phyloP scores from a whole-genome alignment of 2,888 invertebrate genomes.

The Polylopha cassiicola region DNA sequence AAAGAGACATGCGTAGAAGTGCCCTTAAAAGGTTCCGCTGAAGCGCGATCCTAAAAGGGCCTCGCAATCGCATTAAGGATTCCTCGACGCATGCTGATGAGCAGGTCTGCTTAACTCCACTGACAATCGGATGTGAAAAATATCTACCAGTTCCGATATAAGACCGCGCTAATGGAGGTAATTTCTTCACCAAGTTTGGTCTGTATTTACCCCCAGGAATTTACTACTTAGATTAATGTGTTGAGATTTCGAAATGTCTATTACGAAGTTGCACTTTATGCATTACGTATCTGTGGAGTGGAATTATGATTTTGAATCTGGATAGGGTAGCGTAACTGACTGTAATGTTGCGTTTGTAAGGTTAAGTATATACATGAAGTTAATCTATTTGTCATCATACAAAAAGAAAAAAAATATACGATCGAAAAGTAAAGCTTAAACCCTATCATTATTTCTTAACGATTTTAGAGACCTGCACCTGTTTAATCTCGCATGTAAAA shows the following conservation, averaged over 20 bases:
- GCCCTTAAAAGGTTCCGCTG: slow-evolving; percentile 42
- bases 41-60: slow-evolving; percentile 43
- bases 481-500: slow-evolving; percentile 7
- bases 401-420: too few relatives aligned
- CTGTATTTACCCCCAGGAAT: slow-evolving; percentile 13
- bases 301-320: neutral
- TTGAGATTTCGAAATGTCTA: slow-evolving; percentile 15
- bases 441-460: too few relatives aligned
- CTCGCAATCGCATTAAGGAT: slow-evolving; percentile 35
- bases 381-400: too few relatives aligned
- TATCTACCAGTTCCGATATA: slow-evolving; percentile 28
- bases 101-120: slow-evolving; percentile 28
- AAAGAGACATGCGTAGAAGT: slow-evolving; percentile 40
- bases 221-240: slow-evolving; percentile 15
- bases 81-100: slow-evolving; percentile 33
- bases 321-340: too few relatives aligned
- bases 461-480: too few relatives aligned
- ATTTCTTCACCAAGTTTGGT: slow-evolving; percentile 18
- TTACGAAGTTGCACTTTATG: slow-evolving; percentile 12
- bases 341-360: too few relatives aligned
- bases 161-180: slow-evolving; percentile 19
- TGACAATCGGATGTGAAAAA: slow-evolving; percentile 34
- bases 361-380: too few relatives aligned
- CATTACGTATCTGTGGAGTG: slow-evolving; percentile 5
- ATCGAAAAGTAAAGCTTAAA: too few relatives aligned